These are phyloP conservation scores for Odontomyia ornata DNA, from an alignment of 2,888 invertebrate genomes.

Conservation along the genomic window DNA sequence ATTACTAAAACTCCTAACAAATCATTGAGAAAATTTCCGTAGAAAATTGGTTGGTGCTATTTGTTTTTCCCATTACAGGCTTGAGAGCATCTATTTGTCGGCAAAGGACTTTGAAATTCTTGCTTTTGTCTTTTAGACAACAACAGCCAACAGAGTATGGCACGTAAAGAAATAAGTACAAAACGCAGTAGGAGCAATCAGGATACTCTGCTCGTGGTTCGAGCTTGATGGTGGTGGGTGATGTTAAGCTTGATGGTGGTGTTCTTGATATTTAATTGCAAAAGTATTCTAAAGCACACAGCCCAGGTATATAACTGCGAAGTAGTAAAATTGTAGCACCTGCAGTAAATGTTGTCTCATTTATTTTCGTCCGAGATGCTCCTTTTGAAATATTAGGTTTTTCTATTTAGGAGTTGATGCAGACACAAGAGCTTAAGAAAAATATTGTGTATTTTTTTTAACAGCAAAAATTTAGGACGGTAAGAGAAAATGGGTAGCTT, in stretches of 20 bases:
- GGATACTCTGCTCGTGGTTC: not conserved
- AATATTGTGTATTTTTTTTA: no score
- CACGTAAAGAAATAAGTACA: not conserved
- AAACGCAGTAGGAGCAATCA: not conserved
- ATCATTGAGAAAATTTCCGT: conserved; percentile 13
- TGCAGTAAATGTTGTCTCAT: conserved; percentile 15
- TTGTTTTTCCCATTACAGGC: conserved; percentile 15
- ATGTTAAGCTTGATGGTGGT: not conserved
- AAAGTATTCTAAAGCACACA: not conserved
- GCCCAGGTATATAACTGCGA: not conserved
- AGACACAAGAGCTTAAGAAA: no score
- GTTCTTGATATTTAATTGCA: conserved; percentile 14
- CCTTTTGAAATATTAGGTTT: conserved; percentile 10
- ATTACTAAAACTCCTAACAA: conserved; percentile 18
- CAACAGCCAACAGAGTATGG: not conserved
- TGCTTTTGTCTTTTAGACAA: conserved; percentile 5
- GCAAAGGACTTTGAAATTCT: conserved; percentile 14
- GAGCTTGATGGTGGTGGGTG: conserved; percentile 1
- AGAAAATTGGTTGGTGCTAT: conserved; percentile 18
- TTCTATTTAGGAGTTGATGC: no score
- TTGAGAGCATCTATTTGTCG: conserved; percentile 21
- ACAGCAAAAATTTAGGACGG: no score
- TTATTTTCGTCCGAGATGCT: conserved; percentile 4
- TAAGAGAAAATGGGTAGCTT: no score
- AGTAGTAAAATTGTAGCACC: conserved; percentile 9